phyloP scores from a whole-genome alignment of 2,888 invertebrate genomes.

The Apomyelois bistriatella region DNA sequence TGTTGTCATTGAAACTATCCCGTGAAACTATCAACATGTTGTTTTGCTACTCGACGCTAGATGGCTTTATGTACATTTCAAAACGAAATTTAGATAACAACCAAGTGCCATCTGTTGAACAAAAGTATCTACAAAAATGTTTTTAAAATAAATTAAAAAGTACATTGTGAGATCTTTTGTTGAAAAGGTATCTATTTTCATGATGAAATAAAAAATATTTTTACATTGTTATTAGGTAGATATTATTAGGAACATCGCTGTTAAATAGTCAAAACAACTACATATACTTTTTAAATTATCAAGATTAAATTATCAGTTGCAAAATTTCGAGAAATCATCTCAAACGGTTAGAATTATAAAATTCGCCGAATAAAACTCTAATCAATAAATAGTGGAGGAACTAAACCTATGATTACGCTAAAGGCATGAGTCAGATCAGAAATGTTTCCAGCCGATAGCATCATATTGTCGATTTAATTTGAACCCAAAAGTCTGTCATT shows the following conservation, averaged over 20 bases:
- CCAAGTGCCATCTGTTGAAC: background rate
- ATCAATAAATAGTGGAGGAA: constrained; percentile 48
- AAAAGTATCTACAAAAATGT: too few relatives aligned
- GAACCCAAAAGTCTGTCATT: constrained; percentile 37
- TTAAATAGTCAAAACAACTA: constrained; percentile 6
- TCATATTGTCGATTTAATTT: constrained; percentile 35
- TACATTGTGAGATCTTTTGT: too few relatives aligned
- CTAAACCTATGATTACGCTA: constrained; percentile 57
- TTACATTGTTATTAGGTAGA: background rate
- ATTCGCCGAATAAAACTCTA: constrained; percentile 50
- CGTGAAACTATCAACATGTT: background rate
- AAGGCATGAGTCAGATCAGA: constrained; percentile 40
- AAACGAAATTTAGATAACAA: background rate
- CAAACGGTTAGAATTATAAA: constrained; percentile 36
- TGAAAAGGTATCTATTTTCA: too few relatives aligned
- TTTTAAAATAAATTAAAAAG: too few relatives aligned
- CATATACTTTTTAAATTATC: too few relatives aligned
- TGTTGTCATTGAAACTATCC: background rate
- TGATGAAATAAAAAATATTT: too few relatives aligned
- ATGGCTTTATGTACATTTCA: constrained; percentile 20
- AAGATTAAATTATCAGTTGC: constrained; percentile 34
- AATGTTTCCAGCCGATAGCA: constrained; percentile 32
- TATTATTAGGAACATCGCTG: background rate
- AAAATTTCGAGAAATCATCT: constrained; percentile 40
- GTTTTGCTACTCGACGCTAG: constrained; percentile 26